Base-by-base conservation (phyloP, 2,797 vertebrate genomes). In the Microchirus variegatus region DNA sequence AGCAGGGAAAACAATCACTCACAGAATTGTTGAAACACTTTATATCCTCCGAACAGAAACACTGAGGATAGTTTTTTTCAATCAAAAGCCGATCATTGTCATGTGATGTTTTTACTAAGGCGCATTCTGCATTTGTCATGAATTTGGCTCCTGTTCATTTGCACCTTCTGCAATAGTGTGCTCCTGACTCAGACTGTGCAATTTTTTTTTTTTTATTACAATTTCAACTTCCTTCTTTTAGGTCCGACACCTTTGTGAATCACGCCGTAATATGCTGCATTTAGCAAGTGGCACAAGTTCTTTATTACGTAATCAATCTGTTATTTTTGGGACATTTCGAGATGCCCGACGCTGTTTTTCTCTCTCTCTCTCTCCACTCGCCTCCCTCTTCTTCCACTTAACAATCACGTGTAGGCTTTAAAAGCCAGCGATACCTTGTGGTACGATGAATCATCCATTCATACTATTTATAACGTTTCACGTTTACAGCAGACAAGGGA, bases 41-140 rank as follows among this genome's bases (percentile, higher is more conserved):
- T 78, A 52, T 78, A 52, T 61, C 67, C 49, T 43, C 42, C 17
- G 18, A 31, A 5, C n/a, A 53, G 63, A 66, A 36, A 48, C 26
- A 38, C 15, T 11, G 38, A 4, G 9, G 45, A 36, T 26, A 12
- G 17, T 15, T 54, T 59, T 55, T 57, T 17, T 53, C 15, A n/a
- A 53, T 35, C 18, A 45, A 58, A 66, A 35, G 26, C 31, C 31
- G 22, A 18, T 56, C 17, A 35, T 35, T 8, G 5, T 7, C 47
- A 5, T 4, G 14, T 41, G 44, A 11, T 1, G 9, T n/a, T 9
- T 9, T 9, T 41, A 8, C 38, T 42, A 2, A 13, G 38, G 13
- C 49, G 31, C 31, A 46, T 10, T 6, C 6, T 35, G 6, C 14
- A 22, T 19, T 53, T 62, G n/a, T 22, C 31, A 13, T 41, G 3